A percentile compares a stretch with the other conserved stretches of the same genome.
These are phyloP conservation scores for Strongylocentrotus purpuratus DNA, from an alignment of 35 echinoderm and acorn worm species.

Conservation along the genomic window DNA sequence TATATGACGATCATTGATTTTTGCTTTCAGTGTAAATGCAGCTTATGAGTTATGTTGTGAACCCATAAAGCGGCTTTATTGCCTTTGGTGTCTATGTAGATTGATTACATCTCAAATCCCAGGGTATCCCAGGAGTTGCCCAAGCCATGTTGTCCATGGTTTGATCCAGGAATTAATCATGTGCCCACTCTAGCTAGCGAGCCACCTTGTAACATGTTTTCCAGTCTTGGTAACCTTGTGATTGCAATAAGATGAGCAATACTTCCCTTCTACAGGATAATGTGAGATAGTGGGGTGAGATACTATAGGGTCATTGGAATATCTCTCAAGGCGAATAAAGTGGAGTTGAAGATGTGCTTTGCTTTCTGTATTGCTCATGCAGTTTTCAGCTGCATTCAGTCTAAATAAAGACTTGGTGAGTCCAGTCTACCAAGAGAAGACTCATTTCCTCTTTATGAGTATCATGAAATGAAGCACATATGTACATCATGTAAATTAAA, in stretches of 20 bases:
- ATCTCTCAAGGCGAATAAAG: neutral
- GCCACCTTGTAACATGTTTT: neutral
- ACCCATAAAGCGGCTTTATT: neutral
- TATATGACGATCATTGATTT: no score
- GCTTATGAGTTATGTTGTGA: no score
- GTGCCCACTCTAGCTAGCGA: constrained; percentile 2
- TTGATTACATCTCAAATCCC: neutral
- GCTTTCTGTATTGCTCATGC: neutral
- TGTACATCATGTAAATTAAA: no score
- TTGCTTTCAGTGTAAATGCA: no score
- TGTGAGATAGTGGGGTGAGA: neutral
- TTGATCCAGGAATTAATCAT: constrained; percentile 33
- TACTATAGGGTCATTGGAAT: no score
- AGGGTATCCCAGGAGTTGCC: neutral
- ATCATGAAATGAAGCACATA: no score
- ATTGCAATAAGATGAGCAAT: neutral
- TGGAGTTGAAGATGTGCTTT: neutral
- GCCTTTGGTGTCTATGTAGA: neutral
- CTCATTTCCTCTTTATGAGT: no score
- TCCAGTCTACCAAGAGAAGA: no score
- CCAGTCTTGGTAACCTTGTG: neutral
- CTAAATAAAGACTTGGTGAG: no score
- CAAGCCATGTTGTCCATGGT: neutral
- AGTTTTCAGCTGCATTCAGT: no score
- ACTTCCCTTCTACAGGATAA: neutral